Base-by-base conservation (phyloP, 1,140 invertebrate genomes). In the Popillia japonica region DNA sequence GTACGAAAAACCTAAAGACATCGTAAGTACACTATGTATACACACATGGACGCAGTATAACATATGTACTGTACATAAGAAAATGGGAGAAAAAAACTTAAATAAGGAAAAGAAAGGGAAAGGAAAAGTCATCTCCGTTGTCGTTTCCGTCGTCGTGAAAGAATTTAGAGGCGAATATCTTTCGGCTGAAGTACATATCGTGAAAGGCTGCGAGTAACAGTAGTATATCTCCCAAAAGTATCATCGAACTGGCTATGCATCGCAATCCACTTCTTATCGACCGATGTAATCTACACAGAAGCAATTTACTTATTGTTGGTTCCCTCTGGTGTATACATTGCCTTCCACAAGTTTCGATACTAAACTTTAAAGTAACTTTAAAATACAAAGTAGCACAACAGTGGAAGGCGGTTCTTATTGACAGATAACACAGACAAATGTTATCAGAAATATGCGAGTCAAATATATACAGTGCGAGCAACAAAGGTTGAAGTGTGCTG, bases 191-290 rank as follows among this genome's bases (percentile, higher is more conserved):
- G 48, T 55, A 55, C 48, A 17, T 55, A 55, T 17, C 48, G 48
- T 55, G 11, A 68, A 68, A 68, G 61, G 10, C 61, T 22, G 14
- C 61, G 10, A 6, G 61, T 34, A 34, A 34, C 22, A 34, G 20
- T 27, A 22, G n/a, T 40, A 34, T 34, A 74, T 74, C 72, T 74
- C 72, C 72, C 72, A 74, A 44, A 74, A 74, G 72, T 44, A 74
- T 74, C 72, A 42, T 74, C 72, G 72, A 42, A 74, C 72, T 74
- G 40, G 75, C 42, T 48, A 34, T 48, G 41, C 44, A 44, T 23
- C n/a, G 75, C 75, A 76, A 34, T 75, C 42, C 42, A 75, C 73
- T 44, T 41, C 73, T 75, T 75, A 76, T 76, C 75, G 75, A 55
- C 40, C 44, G 42, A 48, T 11, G 73, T 22, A 42, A 75, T 75